Base-by-base conservation (phyloP, 2,888 invertebrate genomes). In the Isotomurus palustris region DNA sequence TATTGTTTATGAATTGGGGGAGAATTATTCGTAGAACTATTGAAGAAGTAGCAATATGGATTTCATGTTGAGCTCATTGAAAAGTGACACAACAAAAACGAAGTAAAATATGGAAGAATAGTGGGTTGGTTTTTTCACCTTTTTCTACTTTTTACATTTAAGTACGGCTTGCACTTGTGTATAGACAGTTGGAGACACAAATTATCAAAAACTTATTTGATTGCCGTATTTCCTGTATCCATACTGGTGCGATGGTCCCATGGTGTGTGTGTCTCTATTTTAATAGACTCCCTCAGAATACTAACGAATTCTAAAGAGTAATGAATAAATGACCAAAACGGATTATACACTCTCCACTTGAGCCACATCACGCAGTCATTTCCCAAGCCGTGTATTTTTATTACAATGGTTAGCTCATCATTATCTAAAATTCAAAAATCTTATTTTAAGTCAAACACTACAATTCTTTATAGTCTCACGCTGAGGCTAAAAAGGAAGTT, bases 211-310 rank as follows among this genome's bases (percentile, higher is more conserved):
- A 32, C 8, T 60, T 60, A 48, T 60, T 56, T 60, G 56, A 60
- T 60, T 56, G 43, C 56, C 60, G 60, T 60, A 49, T 43, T 52
- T 60, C 60, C 60, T 52, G 60, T 52, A 24, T 53, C 49, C 43
- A 48, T 58, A 50, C n/a, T 57, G 24, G 27, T 57, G 47, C n/a
- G 3, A 5, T 8, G 12, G 49, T 49, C 49, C 49, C 49, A 21
- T 17, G 35, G 49, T 21, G 49, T 49, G 28, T 47, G 5, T 28
- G 25, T 47, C n/a, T 10, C 48, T 48, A 25, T 14, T 43, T 17
- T 43, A 43, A 12, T 43, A 43, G 43, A 43, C 43, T 43, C 43
- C 43, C 43, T 43, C 21, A 14, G 21, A 22, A 24, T 43, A 43
- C 43, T 43, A 43, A 43, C 43, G 24, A 43, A 43, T 24, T 22